These are phyloP conservation scores for Trichonephila clavipes DNA, from an alignment of 1,140 invertebrate genomes.

Conservation along the genomic window DNA sequence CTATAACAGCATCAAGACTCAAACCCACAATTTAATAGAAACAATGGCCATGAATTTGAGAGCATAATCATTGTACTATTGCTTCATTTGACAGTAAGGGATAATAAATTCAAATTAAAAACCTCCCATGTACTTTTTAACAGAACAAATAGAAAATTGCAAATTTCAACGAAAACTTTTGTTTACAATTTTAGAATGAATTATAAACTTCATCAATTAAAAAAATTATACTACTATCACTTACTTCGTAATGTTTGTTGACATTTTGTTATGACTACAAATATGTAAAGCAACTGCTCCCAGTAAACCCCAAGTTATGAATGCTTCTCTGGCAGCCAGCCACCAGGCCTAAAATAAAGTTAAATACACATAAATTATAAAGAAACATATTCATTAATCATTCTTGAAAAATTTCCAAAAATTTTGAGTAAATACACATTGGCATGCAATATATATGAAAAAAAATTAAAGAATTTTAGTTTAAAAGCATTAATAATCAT, in stretches of 20 bases:
- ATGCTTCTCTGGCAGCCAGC: slow-evolving; percentile 92
- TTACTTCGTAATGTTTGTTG: slow-evolving; percentile 82
- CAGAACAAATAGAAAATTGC: too few species aligned
- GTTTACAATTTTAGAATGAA: too few species aligned
- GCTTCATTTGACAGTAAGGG: too few species aligned
- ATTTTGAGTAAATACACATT: not conserved
- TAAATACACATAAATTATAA: not conserved
- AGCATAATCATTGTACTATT: too few species aligned
- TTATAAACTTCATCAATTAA: too few species aligned
- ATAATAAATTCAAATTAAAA: too few species aligned
- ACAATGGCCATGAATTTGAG: too few species aligned
- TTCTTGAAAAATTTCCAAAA: not conserved
- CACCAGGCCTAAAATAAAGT: slow-evolving; percentile 87
- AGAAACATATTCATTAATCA: not conserved
- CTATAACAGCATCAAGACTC: too few species aligned
- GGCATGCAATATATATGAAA: not conserved
- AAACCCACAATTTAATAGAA: too few species aligned
- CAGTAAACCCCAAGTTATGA: slow-evolving; percentile 93
- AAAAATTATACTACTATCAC: not conserved
- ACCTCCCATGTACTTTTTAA: too few species aligned
- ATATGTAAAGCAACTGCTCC: slow-evolving; percentile 91
- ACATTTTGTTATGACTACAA: slow-evolving; percentile 85
- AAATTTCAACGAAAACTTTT: too few species aligned
- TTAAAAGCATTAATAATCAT: too few species aligned
- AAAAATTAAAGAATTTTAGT: not conserved